Base-by-base conservation (phyloP, 1,140 invertebrate genomes). In the Gryon sp. region DNA sequence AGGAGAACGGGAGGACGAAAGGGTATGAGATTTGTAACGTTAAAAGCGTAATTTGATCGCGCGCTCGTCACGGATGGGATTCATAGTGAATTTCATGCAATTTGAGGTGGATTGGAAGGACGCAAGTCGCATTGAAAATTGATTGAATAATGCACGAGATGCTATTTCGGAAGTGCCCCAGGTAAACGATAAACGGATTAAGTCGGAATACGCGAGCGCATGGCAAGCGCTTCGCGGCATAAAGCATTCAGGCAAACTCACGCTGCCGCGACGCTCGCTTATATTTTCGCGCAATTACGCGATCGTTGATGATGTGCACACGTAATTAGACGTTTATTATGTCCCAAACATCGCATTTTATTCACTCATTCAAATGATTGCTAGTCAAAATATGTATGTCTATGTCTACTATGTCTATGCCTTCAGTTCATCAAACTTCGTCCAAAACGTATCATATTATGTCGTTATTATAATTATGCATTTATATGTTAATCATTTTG, bases 171-270 rank as follows among this genome's bases (percentile, higher is more conserved):
- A 83, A 78, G 55, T 70, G 79, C 80, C 76, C 77, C 79, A 80
- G 77, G 81, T 80, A 81, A n/a, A 78, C 75, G 82, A 74, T 86
- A 85, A 85, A 83, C 76, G 82, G 81, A 85, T 86, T 85, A 84
- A 79, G 66, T 32, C 26, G 53, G 75, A 79, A 79, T 75, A 78
- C 53, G 77, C 76, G 60, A 78, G 66, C 72, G 68, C 76, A 79
- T 79, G 79, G n/a, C n/a, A n/a, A 79, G 74, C 52, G 62, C 73
- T 48, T 45, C 60, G 59, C 59, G n/a, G 59, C 78, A 85, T 86
- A 74, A 84, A 83, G 74, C 77, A 82, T 83, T 85, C 80, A 84
- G n/a, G n/a, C n/a, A n/a, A n/a, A n/a, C n/a, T n/a, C n/a, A n/a
- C n/a, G 55, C 70, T 68, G 48, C 43, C 41, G 59, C 48, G 14